A percentile compares a stretch with the other conserved stretches of the same genome.
Conservation (phyloP, 2,888 invertebrate species). For the Itoplectis maculator region DNA sequence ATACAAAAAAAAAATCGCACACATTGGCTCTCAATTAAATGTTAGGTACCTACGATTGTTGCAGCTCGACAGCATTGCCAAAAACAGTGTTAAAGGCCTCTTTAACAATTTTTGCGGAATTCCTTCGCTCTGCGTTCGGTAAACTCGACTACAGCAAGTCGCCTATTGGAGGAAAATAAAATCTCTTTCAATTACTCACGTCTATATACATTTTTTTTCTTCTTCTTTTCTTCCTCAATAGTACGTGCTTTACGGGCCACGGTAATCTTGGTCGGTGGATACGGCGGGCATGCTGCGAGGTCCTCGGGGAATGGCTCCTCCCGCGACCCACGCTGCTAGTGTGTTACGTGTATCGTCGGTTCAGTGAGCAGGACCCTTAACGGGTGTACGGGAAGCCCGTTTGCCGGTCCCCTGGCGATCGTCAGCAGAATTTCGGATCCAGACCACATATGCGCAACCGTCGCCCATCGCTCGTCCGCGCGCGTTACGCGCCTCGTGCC, state of each 20-base stretch:
- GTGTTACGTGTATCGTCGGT: slow-evolving; percentile 73
- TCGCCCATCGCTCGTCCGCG: slow-evolving; percentile 36
- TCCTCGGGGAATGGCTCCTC: slow-evolving; percentile 80
- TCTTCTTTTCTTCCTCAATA: slow-evolving; percentile 33
- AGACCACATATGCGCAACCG: slow-evolving; percentile 77
- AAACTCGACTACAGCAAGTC: slow-evolving; percentile 27
- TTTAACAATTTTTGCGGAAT: neutral
- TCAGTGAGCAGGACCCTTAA: slow-evolving; percentile 81
- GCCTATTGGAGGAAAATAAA: slow-evolving; percentile 69
- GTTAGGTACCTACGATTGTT: neutral
- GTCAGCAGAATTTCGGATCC: slow-evolving; percentile 82
- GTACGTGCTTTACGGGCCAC: slow-evolving; percentile 72
- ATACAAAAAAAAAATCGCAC: too few species aligned
- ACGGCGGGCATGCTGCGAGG: slow-evolving; percentile 71
- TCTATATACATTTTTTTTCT: slow-evolving; percentile 57
- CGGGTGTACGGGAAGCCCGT: slow-evolving; percentile 68
- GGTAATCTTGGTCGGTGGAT: slow-evolving; percentile 78
- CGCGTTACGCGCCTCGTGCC: slow-evolving; percentile 12
- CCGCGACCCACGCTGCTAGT: slow-evolving; percentile 48
- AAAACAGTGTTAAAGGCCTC: neutral
- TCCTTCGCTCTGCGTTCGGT: neutral
- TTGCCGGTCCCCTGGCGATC: slow-evolving; percentile 79
- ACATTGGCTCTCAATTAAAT: neutral
- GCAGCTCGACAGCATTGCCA: neutral
- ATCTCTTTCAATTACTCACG: slow-evolving; percentile 81